Conservation (phyloP, 37 sponge, comb jelly and placozoan genomes). For the Axinella damicornis region DNA sequence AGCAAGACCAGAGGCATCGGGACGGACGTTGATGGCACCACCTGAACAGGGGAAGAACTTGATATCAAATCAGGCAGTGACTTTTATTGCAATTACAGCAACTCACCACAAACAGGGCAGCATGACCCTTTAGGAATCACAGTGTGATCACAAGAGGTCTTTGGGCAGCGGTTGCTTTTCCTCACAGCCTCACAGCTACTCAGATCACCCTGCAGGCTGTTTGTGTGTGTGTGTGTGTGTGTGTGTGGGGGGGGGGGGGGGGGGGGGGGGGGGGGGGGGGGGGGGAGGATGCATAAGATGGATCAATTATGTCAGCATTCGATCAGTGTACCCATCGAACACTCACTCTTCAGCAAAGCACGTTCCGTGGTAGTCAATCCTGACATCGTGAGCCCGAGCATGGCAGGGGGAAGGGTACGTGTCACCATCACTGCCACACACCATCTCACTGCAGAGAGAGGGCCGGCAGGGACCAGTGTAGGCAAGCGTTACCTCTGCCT, state of each 20-base stretch:
- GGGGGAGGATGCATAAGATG: no score
- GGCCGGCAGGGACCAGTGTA: slow-evolving; percentile 56
- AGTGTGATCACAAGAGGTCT: slow-evolving; percentile 7
- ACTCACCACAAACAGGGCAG: slow-evolving; percentile 67
- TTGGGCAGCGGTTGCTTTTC: not conserved
- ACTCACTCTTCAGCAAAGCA: slow-evolving; percentile 60
- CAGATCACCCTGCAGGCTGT: not conserved
- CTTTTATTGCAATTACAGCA: not conserved
- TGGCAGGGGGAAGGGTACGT: slow-evolving; percentile 67
- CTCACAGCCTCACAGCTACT: slow-evolving; percentile 28
- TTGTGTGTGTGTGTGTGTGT: no score
- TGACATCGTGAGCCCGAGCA: slow-evolving; percentile 43
- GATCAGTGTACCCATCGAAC: no score
- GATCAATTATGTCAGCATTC: no score
- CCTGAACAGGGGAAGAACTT: slow-evolving; percentile 7
- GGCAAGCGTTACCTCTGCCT: slow-evolving; percentile 26
- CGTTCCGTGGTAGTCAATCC: slow-evolving; percentile 52
- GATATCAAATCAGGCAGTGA: not conserved
- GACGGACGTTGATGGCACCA: slow-evolving; percentile 25
- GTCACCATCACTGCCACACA: slow-evolving; percentile 64
- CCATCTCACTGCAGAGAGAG: slow-evolving; percentile 26
- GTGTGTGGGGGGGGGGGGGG: no score
- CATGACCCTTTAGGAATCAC: slow-evolving; percentile 43
- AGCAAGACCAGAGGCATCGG: slow-evolving; percentile 4
- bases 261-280: no score